Evolutionary conservation across 1,140 invertebrate species (phyloP).

Genomic region (Caligus rogercresseyi): DNA sequence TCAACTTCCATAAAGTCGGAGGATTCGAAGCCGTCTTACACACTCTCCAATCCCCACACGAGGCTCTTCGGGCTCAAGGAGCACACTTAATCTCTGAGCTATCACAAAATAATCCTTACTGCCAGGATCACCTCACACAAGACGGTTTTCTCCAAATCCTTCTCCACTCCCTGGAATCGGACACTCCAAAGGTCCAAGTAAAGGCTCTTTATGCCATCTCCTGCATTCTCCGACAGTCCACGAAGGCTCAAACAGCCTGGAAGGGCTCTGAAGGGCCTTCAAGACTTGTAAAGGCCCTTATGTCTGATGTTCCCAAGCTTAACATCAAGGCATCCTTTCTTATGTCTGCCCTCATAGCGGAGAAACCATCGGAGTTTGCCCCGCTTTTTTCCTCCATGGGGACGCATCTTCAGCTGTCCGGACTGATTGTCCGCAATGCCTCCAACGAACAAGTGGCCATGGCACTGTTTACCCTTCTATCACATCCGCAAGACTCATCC

Average conservation of each 20-base stretch:
- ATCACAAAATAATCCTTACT: slow-evolving; percentile 17
- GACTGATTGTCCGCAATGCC: not conserved
- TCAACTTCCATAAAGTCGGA: slow-evolving; percentile 19
- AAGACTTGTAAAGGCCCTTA: not conserved
- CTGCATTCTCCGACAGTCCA: slow-evolving; percentile 1
- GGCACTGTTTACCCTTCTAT: not conserved
- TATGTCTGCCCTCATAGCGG: not conserved
- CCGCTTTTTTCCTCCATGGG: not conserved
- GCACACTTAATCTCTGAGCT: slow-evolving; percentile 9
- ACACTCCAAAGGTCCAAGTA: not conserved
- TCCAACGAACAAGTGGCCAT: not conserved
- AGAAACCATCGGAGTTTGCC: not conserved
- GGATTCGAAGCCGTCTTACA: slow-evolving; percentile 13
- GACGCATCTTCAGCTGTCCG: not conserved
- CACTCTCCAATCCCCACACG: slow-evolving; percentile 2
- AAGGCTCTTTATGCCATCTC: slow-evolving; percentile 19
- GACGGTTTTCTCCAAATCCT: slow-evolving; percentile 13
- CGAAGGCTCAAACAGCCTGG: not conserved
- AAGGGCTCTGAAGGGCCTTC: not conserved
- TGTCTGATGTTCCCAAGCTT: not conserved
- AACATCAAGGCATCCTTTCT: not conserved
- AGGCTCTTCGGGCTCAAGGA: not conserved
- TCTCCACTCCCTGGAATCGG: not conserved
- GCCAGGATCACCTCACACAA: slow-evolving; percentile 6
- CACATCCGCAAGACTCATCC: not conserved